Conservation (phyloP, 2,797 vertebrate genomes). For the Gallinago solitaria region DNA sequence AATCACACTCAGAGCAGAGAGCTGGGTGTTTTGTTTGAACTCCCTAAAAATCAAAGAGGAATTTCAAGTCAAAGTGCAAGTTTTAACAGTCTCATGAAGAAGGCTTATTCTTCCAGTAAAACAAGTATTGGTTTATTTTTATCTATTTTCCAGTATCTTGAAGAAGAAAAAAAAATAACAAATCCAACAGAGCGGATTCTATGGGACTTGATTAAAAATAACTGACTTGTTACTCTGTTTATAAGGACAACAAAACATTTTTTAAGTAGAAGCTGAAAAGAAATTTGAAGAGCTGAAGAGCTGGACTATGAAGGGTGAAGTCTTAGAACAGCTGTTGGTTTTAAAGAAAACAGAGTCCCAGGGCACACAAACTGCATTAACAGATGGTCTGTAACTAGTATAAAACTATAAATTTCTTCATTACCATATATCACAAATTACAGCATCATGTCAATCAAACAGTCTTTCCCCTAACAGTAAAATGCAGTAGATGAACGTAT, state of each 20-base stretch:
- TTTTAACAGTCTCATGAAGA: not conserved
- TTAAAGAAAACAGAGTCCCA: slow-evolving; percentile 44
- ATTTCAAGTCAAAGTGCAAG: slow-evolving; percentile 10
- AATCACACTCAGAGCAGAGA: slow-evolving; percentile 3
- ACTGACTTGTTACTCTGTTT: not conserved
- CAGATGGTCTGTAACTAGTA: slow-evolving; percentile 49
- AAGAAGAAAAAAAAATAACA: not conserved
- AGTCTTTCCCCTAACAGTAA: not conserved
- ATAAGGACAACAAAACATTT: slow-evolving; percentile 22
- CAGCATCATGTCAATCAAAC: slow-evolving; percentile 20
- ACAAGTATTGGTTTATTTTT: not conserved
- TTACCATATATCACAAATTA: slow-evolving; percentile 57
- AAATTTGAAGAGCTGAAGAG: slow-evolving; percentile 16
- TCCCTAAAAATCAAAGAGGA: not conserved
- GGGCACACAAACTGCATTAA: slow-evolving; percentile 41
- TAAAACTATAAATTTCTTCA: slow-evolving; percentile 59
- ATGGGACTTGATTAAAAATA: slow-evolving; percentile 23
- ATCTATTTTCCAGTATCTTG: not conserved
- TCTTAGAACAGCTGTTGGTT: slow-evolving; percentile 28
- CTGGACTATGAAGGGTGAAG: slow-evolving; percentile 36
- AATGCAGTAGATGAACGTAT: not conserved
- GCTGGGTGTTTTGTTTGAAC: not conserved
- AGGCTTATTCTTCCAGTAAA: not conserved
- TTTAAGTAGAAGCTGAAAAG: slow-evolving; percentile 15
- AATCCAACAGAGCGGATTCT: not conserved